Evolutionary conservation across 2,888 invertebrate species (phyloP), one percentile per base, ranked within the genome.

Genomic region (Platycheirus rosarum): DNA sequence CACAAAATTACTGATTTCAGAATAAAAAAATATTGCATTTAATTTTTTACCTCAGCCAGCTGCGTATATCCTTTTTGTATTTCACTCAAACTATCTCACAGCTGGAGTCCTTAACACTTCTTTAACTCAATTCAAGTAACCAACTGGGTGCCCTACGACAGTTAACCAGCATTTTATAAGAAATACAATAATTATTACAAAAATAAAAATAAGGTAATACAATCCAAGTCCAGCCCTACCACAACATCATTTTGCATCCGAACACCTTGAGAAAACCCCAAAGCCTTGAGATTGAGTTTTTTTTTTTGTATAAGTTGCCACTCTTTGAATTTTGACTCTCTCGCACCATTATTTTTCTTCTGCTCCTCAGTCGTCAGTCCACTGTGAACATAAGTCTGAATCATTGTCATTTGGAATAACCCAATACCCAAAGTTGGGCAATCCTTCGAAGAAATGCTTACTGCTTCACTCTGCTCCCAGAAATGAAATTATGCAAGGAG

Each of bases 151-250:
- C 84, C 71, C 84, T 85, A 85, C 85, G 84, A 63, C 77, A 84
- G 73, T 32, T 84, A 78, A 77, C 75, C 86, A 86, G 85, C 85
- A 69, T 87, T 89, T 89, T 89, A 89, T 89, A 89, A 86, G 87
- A 88, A 87, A 86, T n/a, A 13, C 42, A 26, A 13, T 42, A 53
- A 60, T 53, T 40, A 26, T 37, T 7, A 37, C 14, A 37, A 49
- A 42, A 60, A 11, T 14, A 65, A 60, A 57, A 32, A 29, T 13
- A 23, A 42, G 20, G 29, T n/a, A 13, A 62, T 48, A 14, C 18
- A 37, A 55, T 18, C 18, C 35, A 66, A 40, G 20, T 26, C 20
- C 70, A 65, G 60, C 80, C 80, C 80, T 76, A 80, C 80, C 70
- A 76, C 68, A 11, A 46, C 44, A 20, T 13, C 14, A 53, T 14